Evolutionary conservation across 2,113 vertebrate species (phyloP), one percentile per base, ranked within the genome.

Genomic region (Otis tarda): DNA sequence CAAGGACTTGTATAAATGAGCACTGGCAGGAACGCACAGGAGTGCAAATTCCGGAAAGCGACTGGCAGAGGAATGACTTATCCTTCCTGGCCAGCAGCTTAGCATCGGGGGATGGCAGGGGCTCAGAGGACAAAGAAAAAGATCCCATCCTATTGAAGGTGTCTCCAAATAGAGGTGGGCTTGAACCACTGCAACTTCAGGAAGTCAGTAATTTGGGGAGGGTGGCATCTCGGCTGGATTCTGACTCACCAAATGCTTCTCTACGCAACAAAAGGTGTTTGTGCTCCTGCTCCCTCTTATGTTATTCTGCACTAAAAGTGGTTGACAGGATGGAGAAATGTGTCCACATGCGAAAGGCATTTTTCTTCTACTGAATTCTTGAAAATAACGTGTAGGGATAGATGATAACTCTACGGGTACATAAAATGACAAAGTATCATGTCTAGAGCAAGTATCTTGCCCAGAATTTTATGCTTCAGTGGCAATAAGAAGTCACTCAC

Each of bases 401-500:
- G 45, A 57, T 2, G 0, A 63, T 35, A 79, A 85, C 23, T 74
- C 69, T 93, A 13, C 2, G 1, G 73, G 39, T 49, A 73, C 9
- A 63, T 41, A 60, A 85, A 92, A 77, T 77, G 63, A 80, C 71
- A 85, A 83, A 90, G 49, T 22, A 57, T 50, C 39, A 31, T 45
- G 21, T 39, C 70, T 92, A 47, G 21, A 82, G 16, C 10, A 22
- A 91, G 24, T 31, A 53, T 61, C 35, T 88, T 4, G 0, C 47
- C 37, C 53, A 80, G 79, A 88, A 86, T 93, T 85, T 73, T 83
- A 82, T 45, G 41, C 53, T 90, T 61, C 67, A 83, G 41, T 39
- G 53, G 50, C 61, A 73, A 15, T 76, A 76, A 47, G 12, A 89
- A 75, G 21, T 84, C 81, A 94, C 53, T 89, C 52, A 84, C n/a